Conservation (phyloP, 1,140 invertebrate species). For the Drosophila mayri region DNA sequence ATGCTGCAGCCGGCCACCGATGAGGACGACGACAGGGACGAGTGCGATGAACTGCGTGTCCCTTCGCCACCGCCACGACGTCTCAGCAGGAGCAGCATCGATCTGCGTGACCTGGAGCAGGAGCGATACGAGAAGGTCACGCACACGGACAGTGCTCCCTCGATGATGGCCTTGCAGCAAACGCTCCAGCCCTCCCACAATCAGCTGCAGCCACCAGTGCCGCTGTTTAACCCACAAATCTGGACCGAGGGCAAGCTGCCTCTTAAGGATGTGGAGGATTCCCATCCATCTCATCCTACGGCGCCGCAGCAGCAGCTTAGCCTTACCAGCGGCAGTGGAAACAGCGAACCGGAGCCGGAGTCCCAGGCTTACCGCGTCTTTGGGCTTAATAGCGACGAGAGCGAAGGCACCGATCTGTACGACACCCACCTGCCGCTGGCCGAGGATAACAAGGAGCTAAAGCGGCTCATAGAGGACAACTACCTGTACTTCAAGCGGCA, state of each 20-base stretch:
- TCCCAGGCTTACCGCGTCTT: slow-evolving; percentile 70
- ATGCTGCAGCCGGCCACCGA: slow-evolving; percentile 81
- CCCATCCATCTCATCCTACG: not conserved
- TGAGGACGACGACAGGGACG: slow-evolving; percentile 83
- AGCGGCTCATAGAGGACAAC: slow-evolving; percentile 84
- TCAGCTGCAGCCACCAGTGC: slow-evolving; percentile 68
- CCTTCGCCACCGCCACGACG: slow-evolving; percentile 83
- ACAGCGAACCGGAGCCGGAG: slow-evolving; percentile 65
- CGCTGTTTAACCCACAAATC: slow-evolving; percentile 69
- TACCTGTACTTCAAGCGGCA: slow-evolving; percentile 83
- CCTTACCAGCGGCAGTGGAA: slow-evolving; percentile 69
- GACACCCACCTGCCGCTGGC: slow-evolving; percentile 77
- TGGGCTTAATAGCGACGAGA: slow-evolving; percentile 76
- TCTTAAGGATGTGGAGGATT: not conserved
- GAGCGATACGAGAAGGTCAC: slow-evolving; percentile 84
- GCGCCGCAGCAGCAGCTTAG: slow-evolving; percentile 59
- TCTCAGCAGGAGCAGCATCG: slow-evolving; percentile 84
- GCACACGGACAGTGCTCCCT: slow-evolving; percentile 83
- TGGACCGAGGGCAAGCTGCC: slow-evolving; percentile 52
- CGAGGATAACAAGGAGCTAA: slow-evolving; percentile 84
- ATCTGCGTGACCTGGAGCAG: slow-evolving; percentile 83
- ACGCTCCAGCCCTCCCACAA: slow-evolving; percentile 38
- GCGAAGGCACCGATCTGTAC: slow-evolving; percentile 77
- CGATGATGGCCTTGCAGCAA: slow-evolving; percentile 83
- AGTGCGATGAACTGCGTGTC: slow-evolving; percentile 83